Evolutionary conservation across 2,113 vertebrate genomes (phyloP).

Genomic region (Vimba vimba): DNA sequence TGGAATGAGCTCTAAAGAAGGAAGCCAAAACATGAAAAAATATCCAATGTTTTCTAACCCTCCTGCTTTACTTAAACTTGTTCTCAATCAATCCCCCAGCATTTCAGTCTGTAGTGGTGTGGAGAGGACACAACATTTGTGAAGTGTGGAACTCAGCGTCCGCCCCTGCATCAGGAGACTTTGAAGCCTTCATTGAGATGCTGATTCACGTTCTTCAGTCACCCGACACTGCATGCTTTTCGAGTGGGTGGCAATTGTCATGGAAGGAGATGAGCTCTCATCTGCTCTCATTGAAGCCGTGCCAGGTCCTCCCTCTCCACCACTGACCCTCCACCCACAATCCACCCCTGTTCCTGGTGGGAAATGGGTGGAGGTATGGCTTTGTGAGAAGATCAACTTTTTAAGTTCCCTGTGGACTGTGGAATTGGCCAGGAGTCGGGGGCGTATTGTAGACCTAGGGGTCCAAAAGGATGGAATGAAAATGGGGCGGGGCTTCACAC

Average conservation of each 20-base stretch:
- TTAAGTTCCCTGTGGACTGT: conserved; percentile 58
- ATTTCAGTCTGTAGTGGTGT: conserved; percentile 15
- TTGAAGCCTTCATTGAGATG: conserved; percentile 78
- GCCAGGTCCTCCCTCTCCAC: conserved; percentile 32
- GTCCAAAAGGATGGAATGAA: conserved; percentile 53
- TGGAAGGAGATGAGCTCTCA: conserved; percentile 63
- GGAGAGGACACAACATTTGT: background rate
- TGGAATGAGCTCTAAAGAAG: background rate
- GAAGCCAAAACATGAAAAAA: background rate
- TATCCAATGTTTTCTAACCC: background rate
- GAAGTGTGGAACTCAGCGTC: conserved; percentile 1
- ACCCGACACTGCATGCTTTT: conserved; percentile 58
- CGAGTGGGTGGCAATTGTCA: conserved; percentile 77
- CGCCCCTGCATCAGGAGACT: conserved; percentile 49
- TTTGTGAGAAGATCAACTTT: conserved; percentile 67
- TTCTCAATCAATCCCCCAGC: conserved; percentile 19
- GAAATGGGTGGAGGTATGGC: conserved; percentile 48
- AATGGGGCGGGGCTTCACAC: conserved; percentile 59
- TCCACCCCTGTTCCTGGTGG: conserved; percentile 42
- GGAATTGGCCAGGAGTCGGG: background rate
- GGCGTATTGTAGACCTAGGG: background rate
- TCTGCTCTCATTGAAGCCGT: conserved; percentile 64
- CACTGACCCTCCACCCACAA: conserved; percentile 48
- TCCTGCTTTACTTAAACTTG: conserved; percentile 1
- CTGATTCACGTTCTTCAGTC: conserved; percentile 69